Evolutionary conservation across 2,113 vertebrate species (phyloP).

Genomic region (Alouatta palliata): DNA sequence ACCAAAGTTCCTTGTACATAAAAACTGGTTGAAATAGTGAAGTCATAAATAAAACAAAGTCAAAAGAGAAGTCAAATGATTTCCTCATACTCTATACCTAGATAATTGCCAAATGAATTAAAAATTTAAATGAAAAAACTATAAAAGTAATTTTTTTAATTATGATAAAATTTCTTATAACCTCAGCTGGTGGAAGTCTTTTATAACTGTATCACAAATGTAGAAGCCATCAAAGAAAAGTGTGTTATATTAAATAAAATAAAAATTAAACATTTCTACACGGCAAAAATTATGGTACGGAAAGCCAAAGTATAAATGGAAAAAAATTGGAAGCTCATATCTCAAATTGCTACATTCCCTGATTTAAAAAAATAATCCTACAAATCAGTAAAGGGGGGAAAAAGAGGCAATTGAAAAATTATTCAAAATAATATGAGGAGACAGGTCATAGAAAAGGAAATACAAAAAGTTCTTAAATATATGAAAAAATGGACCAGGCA

Average conservation of each 20-base stretch:
- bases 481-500: background rate
- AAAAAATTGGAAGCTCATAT: background rate
- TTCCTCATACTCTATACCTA: background rate
- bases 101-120: background rate
- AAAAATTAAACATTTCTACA: background rate
- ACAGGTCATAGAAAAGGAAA: background rate
- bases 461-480: background rate
- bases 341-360: background rate
- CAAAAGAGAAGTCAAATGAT: conserved; percentile 13
- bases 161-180: background rate
- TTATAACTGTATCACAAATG: background rate
- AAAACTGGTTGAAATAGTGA: background rate
- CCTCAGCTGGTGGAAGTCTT: background rate
- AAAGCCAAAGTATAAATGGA: background rate
- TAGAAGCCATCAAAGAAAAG: background rate
- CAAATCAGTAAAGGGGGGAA: background rate
- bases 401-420: background rate
- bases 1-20: background rate
- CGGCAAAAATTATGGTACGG: background rate
- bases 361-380: background rate
- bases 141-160: background rate
- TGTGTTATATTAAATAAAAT: background rate
- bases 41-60: background rate
- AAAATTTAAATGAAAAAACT: conserved; percentile 16
- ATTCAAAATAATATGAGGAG: background rate